phyloP scores from a whole-genome alignment of 2,888 invertebrate species.

The Petrolisthes manimaculis region DNA sequence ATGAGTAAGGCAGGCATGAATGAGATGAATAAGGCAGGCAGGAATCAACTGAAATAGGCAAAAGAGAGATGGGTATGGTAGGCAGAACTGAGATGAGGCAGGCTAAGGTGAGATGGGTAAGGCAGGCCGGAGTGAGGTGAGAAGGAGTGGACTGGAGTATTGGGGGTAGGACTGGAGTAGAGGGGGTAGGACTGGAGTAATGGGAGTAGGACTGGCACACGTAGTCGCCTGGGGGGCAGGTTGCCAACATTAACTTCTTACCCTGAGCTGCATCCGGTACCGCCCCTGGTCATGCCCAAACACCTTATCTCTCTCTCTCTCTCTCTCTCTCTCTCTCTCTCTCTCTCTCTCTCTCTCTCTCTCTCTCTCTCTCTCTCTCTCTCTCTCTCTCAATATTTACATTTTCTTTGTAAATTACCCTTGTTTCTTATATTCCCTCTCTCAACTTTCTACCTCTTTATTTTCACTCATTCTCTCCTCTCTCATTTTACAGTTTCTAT shows the following conservation, averaged over 20 bases:
- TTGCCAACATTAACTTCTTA: not conserved
- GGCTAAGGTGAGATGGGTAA: not conserved
- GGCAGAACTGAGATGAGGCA: not conserved
- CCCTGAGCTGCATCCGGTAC: not conserved
- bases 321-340: not conserved
- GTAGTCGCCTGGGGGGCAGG: not conserved
- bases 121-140: conserved; percentile 1
- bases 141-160: no score
- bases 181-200: not conserved
- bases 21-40: no score
- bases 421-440: no score
- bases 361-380: conserved; percentile 1
- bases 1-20: not conserved
- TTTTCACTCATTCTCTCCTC: no score
- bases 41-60: no score
- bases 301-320: not conserved
- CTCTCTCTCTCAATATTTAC: not conserved
- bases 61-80: not conserved
- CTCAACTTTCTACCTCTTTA: no score
- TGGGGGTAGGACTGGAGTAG: no score
- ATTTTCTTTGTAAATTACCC: not conserved
- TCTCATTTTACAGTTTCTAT: no score
- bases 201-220: not conserved
- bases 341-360: not conserved
- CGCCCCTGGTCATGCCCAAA: not conserved